Evolutionary conservation across 2,888 invertebrate genomes (phyloP).

Genomic region (Synanthedon andrenaeformis): DNA sequence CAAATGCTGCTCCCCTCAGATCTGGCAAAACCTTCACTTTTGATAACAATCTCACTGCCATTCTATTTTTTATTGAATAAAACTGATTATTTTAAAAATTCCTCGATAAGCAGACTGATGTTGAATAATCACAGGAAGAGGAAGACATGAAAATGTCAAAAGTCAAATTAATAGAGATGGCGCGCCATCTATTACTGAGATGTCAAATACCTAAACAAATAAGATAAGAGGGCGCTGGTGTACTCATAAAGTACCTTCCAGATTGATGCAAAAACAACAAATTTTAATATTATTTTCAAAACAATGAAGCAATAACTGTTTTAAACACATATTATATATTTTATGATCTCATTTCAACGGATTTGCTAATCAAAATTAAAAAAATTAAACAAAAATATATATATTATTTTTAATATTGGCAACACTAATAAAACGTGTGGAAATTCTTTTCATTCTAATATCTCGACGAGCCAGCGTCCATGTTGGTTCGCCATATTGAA

Average conservation of each 20-base stretch:
- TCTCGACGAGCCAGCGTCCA: slow-evolving; percentile 44
- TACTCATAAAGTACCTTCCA: too few species aligned
- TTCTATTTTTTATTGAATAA: slow-evolving; percentile 15
- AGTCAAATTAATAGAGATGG: slow-evolving; percentile 21
- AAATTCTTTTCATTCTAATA: neutral
- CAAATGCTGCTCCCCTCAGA: slow-evolving; percentile 32
- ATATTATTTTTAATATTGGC: neutral
- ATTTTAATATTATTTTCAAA: too few species aligned
- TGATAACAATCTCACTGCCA: slow-evolving; percentile 56
- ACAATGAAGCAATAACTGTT: too few species aligned
- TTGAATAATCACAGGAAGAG: slow-evolving; percentile 66
- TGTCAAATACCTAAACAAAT: neutral
- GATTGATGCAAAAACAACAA: too few species aligned
- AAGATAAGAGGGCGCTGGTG: too few species aligned
- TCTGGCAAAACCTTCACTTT: slow-evolving; percentile 51
- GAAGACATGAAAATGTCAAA: slow-evolving; percentile 25
- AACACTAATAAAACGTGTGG: neutral
- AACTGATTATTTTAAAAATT: too few species aligned
- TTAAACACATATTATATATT: too few species aligned
- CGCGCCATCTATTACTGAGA: slow-evolving; percentile 15
- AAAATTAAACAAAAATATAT: neutral
- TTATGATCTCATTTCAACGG: too few species aligned
- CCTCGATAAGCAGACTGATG: slow-evolving; percentile 13
- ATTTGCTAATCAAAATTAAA: too few species aligned
- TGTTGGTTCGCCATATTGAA: slow-evolving; percentile 72